These are phyloP conservation scores for Rhingia campestris DNA, from an alignment of 2,888 invertebrate species.

Conservation along the genomic window DNA sequence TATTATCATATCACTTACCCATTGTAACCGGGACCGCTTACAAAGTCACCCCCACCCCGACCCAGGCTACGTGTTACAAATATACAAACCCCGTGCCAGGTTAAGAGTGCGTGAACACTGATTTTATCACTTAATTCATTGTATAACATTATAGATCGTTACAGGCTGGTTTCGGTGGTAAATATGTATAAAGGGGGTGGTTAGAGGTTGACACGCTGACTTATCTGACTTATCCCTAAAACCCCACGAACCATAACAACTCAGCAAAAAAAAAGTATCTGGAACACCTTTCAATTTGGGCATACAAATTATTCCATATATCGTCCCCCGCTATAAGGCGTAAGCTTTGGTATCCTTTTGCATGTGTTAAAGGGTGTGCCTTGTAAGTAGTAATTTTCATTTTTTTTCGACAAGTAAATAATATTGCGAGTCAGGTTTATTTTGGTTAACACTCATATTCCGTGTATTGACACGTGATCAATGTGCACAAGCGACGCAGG, in stretches of 20 bases:
- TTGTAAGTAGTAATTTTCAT: constrained; percentile 69
- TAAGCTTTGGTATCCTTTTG: constrained; percentile 16
- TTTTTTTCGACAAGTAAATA: constrained; percentile 60
- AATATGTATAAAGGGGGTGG: constrained; percentile 1
- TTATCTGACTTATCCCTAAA: constrained; percentile 44
- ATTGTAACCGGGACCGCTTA: constrained; percentile 66
- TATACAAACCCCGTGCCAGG: constrained; percentile 61
- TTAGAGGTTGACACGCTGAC: constrained; percentile 35
- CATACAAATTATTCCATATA: constrained; percentile 52
- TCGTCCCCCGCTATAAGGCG: constrained; percentile 24
- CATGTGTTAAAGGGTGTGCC: constrained; percentile 72
- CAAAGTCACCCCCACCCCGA: constrained; percentile 53
- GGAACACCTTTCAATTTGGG: constrained; percentile 68
- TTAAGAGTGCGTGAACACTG: constrained; percentile 77
- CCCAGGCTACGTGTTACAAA: not conserved
- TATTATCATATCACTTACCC: constrained; percentile 70
- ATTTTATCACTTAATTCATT: constrained; percentile 76
- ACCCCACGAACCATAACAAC: constrained; percentile 48
- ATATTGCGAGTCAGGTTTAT: constrained; percentile 65
- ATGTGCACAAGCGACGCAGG: constrained; percentile 64
- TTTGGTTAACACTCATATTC: constrained; percentile 56
- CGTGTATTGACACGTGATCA: constrained; percentile 64
- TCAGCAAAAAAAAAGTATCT: constrained; percentile 23
- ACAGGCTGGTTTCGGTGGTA: constrained; percentile 52
- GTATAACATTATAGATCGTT: constrained; percentile 72